A percentile compares a stretch with the other conserved stretches of the same genome.
phyloP scores from a whole-genome alignment of 2,113 vertebrate species.

The Ascaphus truei region DNA sequence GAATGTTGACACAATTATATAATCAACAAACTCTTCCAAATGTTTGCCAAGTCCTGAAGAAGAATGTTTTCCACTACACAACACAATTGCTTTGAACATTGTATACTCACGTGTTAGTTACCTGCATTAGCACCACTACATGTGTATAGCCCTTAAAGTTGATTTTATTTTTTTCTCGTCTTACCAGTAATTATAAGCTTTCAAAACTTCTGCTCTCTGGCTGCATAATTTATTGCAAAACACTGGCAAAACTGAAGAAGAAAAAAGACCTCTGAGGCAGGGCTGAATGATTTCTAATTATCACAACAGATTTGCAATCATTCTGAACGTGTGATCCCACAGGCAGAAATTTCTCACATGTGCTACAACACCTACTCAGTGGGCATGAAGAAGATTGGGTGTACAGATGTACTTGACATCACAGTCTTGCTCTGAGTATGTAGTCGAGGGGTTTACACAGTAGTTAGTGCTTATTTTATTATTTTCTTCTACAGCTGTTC shows the following conservation, averaged over 20 bases:
- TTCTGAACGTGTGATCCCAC: slow-evolving; percentile 17
- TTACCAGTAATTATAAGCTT: slow-evolving; percentile 13
- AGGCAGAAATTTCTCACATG: slow-evolving; percentile 14
- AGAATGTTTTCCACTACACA: too few relatives aligned
- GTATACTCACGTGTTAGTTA: too few relatives aligned
- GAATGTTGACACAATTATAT: too few relatives aligned
- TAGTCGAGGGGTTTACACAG: neutral
- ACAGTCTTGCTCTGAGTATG: neutral
- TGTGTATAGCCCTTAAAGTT: too few relatives aligned
- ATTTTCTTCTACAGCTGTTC: neutral
- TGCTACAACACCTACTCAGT: slow-evolving; percentile 18
- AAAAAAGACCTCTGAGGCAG: slow-evolving; percentile 2
- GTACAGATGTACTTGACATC: neutral
- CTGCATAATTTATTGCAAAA: slow-evolving; percentile 15
- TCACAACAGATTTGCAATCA: slow-evolving; percentile 28
- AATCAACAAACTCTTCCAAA: too few relatives aligned
- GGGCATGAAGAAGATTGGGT: neutral
- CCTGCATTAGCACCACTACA: too few relatives aligned
- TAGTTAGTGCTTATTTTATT: neutral
- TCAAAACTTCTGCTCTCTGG: neutral
- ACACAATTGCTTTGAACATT: too few relatives aligned
- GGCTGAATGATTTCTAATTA: slow-evolving; percentile 21
- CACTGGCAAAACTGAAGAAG: neutral
- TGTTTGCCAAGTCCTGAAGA: too few relatives aligned
- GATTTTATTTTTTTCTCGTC: neutral